Evolutionary conservation across 23 tunicate genomes (phyloP).

Genomic region (Halocynthia roretzi): DNA sequence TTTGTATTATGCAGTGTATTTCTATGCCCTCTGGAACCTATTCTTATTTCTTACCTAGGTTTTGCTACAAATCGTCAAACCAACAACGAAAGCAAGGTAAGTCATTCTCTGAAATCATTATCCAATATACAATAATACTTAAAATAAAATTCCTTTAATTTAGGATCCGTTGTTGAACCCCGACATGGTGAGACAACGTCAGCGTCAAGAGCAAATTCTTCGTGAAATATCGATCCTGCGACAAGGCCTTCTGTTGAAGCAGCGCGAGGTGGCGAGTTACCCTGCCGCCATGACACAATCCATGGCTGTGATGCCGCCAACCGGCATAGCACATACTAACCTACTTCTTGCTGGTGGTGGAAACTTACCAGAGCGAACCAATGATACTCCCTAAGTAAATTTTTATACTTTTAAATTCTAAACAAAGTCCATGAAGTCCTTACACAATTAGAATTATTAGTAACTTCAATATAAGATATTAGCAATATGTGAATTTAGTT

Average conservation of each 20-base stretch:
- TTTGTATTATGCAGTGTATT: too few species aligned
- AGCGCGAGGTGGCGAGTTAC: slow-evolving; percentile 93
- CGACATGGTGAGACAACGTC: slow-evolving; percentile 44
- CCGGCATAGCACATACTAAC: not conserved
- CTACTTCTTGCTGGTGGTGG: slow-evolving; percentile 30
- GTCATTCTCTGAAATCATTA: too few species aligned
- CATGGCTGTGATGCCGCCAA: not conserved
- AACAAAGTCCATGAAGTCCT: too few species aligned
- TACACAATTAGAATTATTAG: too few species aligned
- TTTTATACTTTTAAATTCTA: too few species aligned
- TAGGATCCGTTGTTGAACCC: slow-evolving; percentile 52
- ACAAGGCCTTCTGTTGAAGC: slow-evolving; percentile 82
- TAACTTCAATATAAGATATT: too few species aligned
- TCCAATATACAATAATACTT: too few species aligned
- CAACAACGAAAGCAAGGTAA: not conserved
- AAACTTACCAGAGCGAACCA: slow-evolving; percentile 68
- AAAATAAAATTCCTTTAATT: too few species aligned
- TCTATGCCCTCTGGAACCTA: too few species aligned
- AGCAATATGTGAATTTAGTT: too few species aligned
- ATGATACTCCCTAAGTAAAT: slow-evolving; percentile 22
- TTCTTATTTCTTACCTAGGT: too few species aligned
- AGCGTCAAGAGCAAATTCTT: slow-evolving; percentile 75
- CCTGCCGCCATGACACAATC: slow-evolving; percentile 52
- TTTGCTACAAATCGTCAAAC: not conserved
- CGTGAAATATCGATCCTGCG: slow-evolving; percentile 79